Conservation (phyloP, 2,113 vertebrate species). For the Gasterosteus aculeatus region DNA sequence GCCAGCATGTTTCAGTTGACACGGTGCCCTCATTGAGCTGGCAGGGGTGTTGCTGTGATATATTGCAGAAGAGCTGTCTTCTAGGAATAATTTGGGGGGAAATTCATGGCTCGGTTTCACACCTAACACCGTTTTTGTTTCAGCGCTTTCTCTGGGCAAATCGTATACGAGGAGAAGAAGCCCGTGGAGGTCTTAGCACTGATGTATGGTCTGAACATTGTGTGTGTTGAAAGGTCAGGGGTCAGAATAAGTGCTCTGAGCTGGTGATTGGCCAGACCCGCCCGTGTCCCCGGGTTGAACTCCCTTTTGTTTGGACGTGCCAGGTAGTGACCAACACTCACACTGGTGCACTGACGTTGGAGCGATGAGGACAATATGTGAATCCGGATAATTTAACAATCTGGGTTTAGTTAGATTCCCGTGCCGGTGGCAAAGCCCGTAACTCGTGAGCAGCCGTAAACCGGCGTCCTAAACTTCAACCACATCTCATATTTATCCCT, state of each 20-base stretch:
- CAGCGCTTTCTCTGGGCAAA: conserved; percentile 60
- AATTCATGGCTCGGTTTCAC: conserved; percentile 59
- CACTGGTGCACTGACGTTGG: conserved; percentile 57
- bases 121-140: conserved; percentile 70
- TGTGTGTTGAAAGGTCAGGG: conserved; percentile 89
- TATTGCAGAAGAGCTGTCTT: conserved; percentile 53
- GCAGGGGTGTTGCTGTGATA: conserved; percentile 47
- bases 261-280: conserved; percentile 92
- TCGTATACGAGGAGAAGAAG: conserved; percentile 59
- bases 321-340: conserved; percentile 81
- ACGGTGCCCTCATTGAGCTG: conserved; percentile 30
- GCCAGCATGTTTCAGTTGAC: conserved; percentile 35
- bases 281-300: conserved; percentile 94
- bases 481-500: conserved; percentile 26
- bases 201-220: conserved; percentile 80
- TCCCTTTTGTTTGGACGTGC: conserved; percentile 87
- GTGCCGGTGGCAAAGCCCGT: conserved; percentile 3
- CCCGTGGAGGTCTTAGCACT: conserved; percentile 63
- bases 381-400: conserved; percentile 48
- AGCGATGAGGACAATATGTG: conserved; percentile 55
- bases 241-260: conserved; percentile 88
- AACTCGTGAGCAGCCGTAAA: conserved; percentile 14
- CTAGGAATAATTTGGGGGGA: conserved; percentile 41
- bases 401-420: conserved; percentile 30
- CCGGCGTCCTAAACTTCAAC: conserved; percentile 5